These are phyloP conservation scores for Aphelenchoides fujianensis DNA, from an alignment of 1,140 invertebrate species.

Conservation along the genomic window DNA sequence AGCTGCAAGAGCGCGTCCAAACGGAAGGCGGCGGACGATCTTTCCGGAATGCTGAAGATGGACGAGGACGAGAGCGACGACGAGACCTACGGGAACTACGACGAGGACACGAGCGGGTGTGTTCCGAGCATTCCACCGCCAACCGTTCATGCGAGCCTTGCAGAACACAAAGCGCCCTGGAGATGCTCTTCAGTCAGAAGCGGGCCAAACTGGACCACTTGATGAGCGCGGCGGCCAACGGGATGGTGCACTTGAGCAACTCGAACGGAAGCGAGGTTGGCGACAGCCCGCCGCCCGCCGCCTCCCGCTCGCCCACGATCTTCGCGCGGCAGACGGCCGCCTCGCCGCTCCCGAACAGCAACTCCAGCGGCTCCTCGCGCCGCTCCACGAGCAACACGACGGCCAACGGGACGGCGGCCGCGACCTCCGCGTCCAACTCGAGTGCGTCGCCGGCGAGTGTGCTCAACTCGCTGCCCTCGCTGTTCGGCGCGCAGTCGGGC, in stretches of 20 bases:
- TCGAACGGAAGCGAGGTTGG: not conserved
- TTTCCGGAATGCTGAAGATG: slow-evolving; percentile 26
- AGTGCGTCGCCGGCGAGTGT: not conserved
- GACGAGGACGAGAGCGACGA: slow-evolving; percentile 45
- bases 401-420: not conserved
- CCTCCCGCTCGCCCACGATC: not conserved
- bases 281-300: not conserved
- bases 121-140: too few relatives aligned
- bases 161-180: slow-evolving; percentile 32
- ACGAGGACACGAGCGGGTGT: slow-evolving; percentile 27
- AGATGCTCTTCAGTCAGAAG: slow-evolving; percentile 35
- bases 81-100: slow-evolving; percentile 24
- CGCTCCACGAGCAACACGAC: not conserved
- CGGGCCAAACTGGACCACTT: slow-evolving; percentile 27
- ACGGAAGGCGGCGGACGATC: slow-evolving; percentile 33
- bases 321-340: not conserved
- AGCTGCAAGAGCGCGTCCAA: slow-evolving; percentile 33
- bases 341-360: not conserved
- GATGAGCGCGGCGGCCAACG: not conserved
- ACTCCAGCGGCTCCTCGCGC: not conserved
- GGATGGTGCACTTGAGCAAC: not conserved
- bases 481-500: not conserved
- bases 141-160: slow-evolving; percentile 14
- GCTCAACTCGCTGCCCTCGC: not conserved
- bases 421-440: not conserved